phyloP scores from a whole-genome alignment of 2,797 vertebrate species.

The Hemibagrus guttatus region DNA sequence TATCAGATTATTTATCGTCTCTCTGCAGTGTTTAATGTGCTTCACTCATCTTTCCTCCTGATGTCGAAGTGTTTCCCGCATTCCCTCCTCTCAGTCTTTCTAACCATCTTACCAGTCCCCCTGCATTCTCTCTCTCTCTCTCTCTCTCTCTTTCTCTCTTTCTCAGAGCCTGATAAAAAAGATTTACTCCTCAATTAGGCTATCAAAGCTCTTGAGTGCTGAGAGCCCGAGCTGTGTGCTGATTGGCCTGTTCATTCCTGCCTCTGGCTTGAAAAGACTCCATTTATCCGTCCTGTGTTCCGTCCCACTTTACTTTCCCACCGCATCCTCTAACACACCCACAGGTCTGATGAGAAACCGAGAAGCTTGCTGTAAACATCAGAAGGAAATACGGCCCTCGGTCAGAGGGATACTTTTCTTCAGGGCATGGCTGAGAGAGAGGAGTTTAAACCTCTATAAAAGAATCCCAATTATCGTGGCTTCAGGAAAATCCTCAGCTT shows the following conservation, averaged over 20 bases:
- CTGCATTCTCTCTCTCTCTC: background rate
- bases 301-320: slow-evolving; percentile 28
- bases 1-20: slow-evolving; percentile 32
- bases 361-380: slow-evolving; percentile 17
- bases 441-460: slow-evolving; percentile 40
- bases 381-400: slow-evolving; percentile 23
- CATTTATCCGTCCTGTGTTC: slow-evolving; percentile 29
- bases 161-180: slow-evolving; percentile 45
- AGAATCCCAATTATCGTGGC: slow-evolving; percentile 42
- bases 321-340: background rate
- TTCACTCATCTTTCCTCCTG: slow-evolving; percentile 33
- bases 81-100: slow-evolving; percentile 9
- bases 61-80: slow-evolving; percentile 24
- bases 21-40: slow-evolving; percentile 39
- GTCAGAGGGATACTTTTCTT: slow-evolving; percentile 25
- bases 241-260: slow-evolving; percentile 39
- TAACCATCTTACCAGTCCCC: slow-evolving; percentile 10
- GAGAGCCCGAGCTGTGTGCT: slow-evolving; percentile 14
- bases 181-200: slow-evolving; percentile 52
- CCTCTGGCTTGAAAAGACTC: slow-evolving; percentile 34
- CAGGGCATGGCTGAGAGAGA: background rate
- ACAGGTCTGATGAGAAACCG: background rate
- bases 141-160: background rate
- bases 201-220: slow-evolving; percentile 45
- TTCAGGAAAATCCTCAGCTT: slow-evolving; percentile 1